Conservation (phyloP, 1,140 invertebrate genomes). For the Mercenaria mercenaria region DNA sequence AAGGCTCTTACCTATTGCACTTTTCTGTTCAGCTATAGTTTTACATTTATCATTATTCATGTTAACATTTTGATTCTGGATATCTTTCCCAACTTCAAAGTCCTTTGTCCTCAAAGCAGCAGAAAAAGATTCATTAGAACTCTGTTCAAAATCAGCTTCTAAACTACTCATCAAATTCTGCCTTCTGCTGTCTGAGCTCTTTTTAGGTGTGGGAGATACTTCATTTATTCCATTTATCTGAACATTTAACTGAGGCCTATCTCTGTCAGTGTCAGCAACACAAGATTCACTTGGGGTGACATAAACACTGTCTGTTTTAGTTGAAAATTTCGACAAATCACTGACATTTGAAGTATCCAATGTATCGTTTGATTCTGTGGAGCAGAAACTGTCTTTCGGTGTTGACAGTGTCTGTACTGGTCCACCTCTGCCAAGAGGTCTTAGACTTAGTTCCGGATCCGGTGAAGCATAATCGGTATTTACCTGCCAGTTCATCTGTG, state of each 20-base stretch:
- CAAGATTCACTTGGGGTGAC: background rate
- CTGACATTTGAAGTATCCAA: background rate
- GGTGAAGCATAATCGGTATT: constrained; percentile 20
- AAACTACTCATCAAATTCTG: background rate
- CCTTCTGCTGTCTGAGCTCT: background rate
- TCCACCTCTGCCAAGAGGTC: constrained; percentile 34
- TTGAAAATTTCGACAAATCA: background rate
- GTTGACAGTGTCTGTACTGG: background rate
- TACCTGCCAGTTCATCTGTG: background rate
- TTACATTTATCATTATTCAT: background rate
- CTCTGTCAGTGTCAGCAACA: background rate
- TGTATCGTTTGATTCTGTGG: background rate
- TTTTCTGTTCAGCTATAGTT: constrained; percentile 9
- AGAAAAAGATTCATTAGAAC: background rate
- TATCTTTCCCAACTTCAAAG: background rate
- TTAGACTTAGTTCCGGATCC: constrained; percentile 18
- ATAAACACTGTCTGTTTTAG: constrained; percentile 7
- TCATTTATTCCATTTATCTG: background rate
- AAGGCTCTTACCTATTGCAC: constrained; percentile 34
- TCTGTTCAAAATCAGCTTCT: background rate
- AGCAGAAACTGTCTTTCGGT: background rate
- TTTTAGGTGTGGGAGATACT: background rate
- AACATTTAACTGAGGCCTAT: background rate
- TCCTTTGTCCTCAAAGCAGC: background rate
- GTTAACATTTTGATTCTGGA: background rate